Evolutionary conservation across 2,797 vertebrate genomes (phyloP).

Genomic region (Champsocephalus esox): DNA sequence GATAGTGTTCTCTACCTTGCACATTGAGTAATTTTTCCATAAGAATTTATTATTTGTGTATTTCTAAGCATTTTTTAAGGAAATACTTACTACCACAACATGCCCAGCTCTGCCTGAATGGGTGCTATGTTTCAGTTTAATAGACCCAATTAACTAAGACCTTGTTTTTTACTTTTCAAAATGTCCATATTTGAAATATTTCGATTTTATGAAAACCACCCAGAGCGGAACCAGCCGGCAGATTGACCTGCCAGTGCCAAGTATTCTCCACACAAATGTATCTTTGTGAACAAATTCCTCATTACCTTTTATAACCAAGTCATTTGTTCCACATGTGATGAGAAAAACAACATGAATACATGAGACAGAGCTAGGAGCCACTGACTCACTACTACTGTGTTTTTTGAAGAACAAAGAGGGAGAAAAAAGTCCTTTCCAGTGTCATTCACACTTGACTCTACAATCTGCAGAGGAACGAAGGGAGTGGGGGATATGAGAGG

Average conservation of each 20-base stretch:
- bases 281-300: constrained; percentile 1
- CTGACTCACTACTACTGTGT: constrained; percentile 70
- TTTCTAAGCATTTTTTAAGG: too few species aligned
- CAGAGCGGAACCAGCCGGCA: not conserved
- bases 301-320: constrained; percentile 36
- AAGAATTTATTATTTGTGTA: too few species aligned
- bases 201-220: too few species aligned
- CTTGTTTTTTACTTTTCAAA: too few species aligned
- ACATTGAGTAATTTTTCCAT: too few species aligned
- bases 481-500: constrained; percentile 16
- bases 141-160: too few species aligned
- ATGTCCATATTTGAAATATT: too few species aligned
- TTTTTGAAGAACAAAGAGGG: constrained; percentile 33
- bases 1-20: too few species aligned
- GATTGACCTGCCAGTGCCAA: not conserved
- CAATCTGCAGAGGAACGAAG: constrained; percentile 55
- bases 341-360: constrained; percentile 36
- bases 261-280: constrained; percentile 19
- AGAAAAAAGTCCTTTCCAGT: constrained; percentile 34
- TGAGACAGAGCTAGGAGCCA: constrained; percentile 45
- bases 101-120: too few species aligned
- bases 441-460: constrained; percentile 59
- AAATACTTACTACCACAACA: too few species aligned
- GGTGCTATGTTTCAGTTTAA: too few species aligned
- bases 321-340: constrained; percentile 48